Percentiles rank a stretch among this genome's conserved stretches.
phyloP scores from a whole-genome alignment of 2,888 invertebrate species.

The Cloeon dipterum region DNA sequence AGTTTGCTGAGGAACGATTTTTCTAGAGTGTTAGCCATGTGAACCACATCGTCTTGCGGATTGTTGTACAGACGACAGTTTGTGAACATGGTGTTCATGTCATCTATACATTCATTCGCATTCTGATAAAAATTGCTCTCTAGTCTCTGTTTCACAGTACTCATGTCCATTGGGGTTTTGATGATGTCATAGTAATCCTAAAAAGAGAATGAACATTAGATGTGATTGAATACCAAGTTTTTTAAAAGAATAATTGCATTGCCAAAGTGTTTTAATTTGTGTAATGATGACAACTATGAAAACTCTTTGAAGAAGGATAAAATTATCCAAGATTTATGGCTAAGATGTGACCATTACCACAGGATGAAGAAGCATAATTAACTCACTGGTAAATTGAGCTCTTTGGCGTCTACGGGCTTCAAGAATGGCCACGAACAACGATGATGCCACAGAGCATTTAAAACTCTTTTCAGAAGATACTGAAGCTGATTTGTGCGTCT shows the following conservation, averaged over 20 bases:
- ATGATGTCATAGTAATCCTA: constrained; percentile 97
- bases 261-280: too few species aligned
- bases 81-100: constrained; percentile 93
- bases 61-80: constrained; percentile 98
- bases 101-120: constrained; percentile 87
- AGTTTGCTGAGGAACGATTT: constrained; percentile 74
- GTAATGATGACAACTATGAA: too few species aligned
- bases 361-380: too few species aligned
- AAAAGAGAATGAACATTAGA: constrained; percentile 11
- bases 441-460: constrained; percentile 95
- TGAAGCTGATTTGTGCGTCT: too few species aligned
- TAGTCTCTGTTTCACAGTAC: constrained; percentile 84
- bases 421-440: constrained; percentile 98
- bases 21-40: constrained; percentile 93
- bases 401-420: constrained; percentile 90
- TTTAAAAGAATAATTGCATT: too few species aligned
- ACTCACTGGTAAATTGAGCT: constrained; percentile 80
- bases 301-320: too few species aligned
- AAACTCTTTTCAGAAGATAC: constrained; percentile 82
- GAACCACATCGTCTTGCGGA: constrained; percentile 91
- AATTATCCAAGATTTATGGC: constrained; percentile 67
- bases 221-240: too few species aligned
- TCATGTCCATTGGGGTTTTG: constrained; percentile 93
- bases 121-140: constrained; percentile 91
- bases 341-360: too few species aligned